A percentile compares a stretch with the other conserved stretches of the same genome.
Conservation (phyloP, 2,888 invertebrate species). For the Drosophila nigricruria region DNA sequence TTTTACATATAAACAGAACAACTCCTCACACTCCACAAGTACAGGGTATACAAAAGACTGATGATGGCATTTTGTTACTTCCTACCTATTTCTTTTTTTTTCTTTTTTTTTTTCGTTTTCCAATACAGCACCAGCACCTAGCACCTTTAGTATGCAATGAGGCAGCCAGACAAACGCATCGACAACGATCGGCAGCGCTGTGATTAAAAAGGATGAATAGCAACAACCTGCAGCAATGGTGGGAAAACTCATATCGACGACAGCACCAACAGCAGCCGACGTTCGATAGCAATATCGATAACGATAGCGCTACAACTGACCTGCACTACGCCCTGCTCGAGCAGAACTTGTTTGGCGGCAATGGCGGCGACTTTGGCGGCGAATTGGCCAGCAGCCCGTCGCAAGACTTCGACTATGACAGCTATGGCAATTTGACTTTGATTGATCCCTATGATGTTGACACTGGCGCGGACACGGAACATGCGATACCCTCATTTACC, state of each 20-base stretch:
- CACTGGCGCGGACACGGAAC: slow-evolving; percentile 55
- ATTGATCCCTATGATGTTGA: slow-evolving; percentile 61
- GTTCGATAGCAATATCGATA: slow-evolving; percentile 46
- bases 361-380: slow-evolving; percentile 7
- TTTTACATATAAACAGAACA: neutral
- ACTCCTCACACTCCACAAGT: neutral
- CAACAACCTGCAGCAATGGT: slow-evolving; percentile 82
- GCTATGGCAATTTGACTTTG: slow-evolving; percentile 63
- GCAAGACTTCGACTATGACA: slow-evolving; percentile 54
- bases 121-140: slow-evolving; percentile 50
- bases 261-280: slow-evolving; percentile 64
- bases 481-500: slow-evolving; percentile 79
- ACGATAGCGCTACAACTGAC: slow-evolving; percentile 51
- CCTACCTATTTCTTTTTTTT: slow-evolving; percentile 46
- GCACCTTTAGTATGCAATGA: slow-evolving; percentile 76
- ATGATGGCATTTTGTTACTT: slow-evolving; percentile 76
- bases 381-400: slow-evolving; percentile 18
- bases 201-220: slow-evolving; percentile 70
- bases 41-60: slow-evolving; percentile 60
- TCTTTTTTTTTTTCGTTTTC: slow-evolving; percentile 21
- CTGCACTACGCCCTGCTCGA: slow-evolving; percentile 64
- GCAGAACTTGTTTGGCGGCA: slow-evolving; percentile 47
- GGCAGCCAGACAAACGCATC: slow-evolving; percentile 74
- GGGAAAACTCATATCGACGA: slow-evolving; percentile 79
- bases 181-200: slow-evolving; percentile 60